Evolutionary conservation across 2,113 vertebrate genomes (phyloP).

Genomic region (Periophthalmodon schlosseri): DNA sequence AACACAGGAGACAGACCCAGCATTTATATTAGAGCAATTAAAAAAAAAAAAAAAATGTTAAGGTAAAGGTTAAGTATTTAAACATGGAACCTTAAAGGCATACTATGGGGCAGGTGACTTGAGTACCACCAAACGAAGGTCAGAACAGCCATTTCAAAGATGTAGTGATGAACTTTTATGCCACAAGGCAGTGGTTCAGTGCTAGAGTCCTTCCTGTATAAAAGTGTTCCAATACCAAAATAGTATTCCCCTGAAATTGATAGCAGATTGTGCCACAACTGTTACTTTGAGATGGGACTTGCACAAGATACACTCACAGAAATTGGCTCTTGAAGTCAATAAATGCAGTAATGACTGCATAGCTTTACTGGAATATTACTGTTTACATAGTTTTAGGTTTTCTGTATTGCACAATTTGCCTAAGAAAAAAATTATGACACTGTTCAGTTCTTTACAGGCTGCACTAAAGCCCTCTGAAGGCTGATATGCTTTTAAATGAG

Average conservation of each 20-base stretch:
- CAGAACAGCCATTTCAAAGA: not conserved
- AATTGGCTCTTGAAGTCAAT: too few species aligned
- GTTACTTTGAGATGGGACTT: not conserved
- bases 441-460: not conserved
- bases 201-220: not conserved
- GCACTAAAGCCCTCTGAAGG: not conserved
- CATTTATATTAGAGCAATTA: not conserved
- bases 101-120: constrained; percentile 1
- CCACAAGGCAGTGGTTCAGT: not conserved
- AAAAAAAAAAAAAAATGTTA: too few species aligned
- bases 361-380: too few species aligned
- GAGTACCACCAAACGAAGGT: not conserved
- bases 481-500: not conserved
- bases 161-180: not conserved
- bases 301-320: too few species aligned
- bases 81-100: constrained; percentile 4
- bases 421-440: not conserved
- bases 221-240: not conserved
- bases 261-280: not conserved
- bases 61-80: not conserved
- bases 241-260: not conserved
- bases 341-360: not conserved
- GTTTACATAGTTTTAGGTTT: too few species aligned
- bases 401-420: too few species aligned
- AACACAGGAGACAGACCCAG: not conserved